These are phyloP conservation scores for Zaprionus taronus DNA, from an alignment of 1,140 invertebrate genomes.

Conservation along the genomic window DNA sequence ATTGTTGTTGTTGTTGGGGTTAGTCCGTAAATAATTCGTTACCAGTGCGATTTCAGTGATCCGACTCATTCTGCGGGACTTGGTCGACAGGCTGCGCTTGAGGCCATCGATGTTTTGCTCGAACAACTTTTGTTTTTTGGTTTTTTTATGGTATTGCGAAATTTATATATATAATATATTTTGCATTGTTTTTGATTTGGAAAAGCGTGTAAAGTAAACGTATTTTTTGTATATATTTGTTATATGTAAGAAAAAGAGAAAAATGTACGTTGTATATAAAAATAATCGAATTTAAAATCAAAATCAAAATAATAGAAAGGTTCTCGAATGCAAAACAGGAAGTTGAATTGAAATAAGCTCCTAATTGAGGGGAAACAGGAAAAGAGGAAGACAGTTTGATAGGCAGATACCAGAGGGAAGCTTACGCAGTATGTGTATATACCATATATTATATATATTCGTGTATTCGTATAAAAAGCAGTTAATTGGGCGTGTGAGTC, in stretches of 20 bases:
- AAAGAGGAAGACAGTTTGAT: conserved; percentile 1
- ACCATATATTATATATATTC: conserved; percentile 1
- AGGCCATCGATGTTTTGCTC: conserved; percentile 94
- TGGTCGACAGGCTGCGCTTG: conserved; percentile 90
- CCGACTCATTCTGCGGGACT: conserved; percentile 91
- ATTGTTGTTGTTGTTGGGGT: conserved; percentile 40
- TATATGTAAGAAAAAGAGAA: conserved; percentile 78
- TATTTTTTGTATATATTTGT: conserved; percentile 40
- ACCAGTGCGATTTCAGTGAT: conserved; percentile 92
- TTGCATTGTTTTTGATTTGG: conserved; percentile 15
- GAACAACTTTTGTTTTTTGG: conserved; percentile 86
- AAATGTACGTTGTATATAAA: conserved; percentile 61
- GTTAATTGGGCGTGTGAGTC: conserved; percentile 14
- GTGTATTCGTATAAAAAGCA: conserved; percentile 6
- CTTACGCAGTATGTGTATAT: not conserved
- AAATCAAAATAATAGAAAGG: conserved; percentile 16
- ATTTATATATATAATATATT: conserved; percentile 25
- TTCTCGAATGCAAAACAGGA: conserved; percentile 5
- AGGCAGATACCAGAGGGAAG: not conserved
- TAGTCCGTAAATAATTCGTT: conserved; percentile 85
- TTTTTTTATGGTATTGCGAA: conserved; percentile 4
- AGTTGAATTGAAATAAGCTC: not conserved
- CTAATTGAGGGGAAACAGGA: not conserved
- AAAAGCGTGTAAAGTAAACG: conserved; percentile 41
- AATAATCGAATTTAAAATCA: conserved; percentile 52